Evolutionary conservation across 2,113 vertebrate genomes (phyloP).

Genomic region (Indicator maculatus): DNA sequence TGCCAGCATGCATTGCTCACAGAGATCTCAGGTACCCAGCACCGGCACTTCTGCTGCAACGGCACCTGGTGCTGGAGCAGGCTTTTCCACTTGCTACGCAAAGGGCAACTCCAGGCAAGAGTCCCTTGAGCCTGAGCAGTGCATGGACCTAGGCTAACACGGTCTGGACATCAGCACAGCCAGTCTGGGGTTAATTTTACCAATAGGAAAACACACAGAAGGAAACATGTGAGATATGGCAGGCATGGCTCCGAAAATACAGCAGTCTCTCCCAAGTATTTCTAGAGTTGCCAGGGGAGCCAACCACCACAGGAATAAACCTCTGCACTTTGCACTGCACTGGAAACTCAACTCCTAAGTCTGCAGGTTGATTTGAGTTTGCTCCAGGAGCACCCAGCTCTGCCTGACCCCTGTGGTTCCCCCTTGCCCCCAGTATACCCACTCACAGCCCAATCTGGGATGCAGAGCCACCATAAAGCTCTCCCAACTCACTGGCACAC

Average conservation of each 20-base stretch:
- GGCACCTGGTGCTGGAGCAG: rapidly evolving
- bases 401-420: rapidly evolving
- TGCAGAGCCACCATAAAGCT: rapidly evolving
- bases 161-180: background rate
- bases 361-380: background rate
- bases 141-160: background rate
- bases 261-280: background rate
- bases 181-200: background rate
- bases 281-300: background rate
- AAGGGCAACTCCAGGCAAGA: background rate
- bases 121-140: background rate
- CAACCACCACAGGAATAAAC: background rate
- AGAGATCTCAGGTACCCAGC: background rate
- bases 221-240: background rate
- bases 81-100: background rate
- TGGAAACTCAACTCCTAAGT: background rate
- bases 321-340: background rate
- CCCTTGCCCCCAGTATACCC: background rate
- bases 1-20: rapidly evolving
- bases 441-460: background rate
- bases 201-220: background rate
- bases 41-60: background rate
- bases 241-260: background rate
- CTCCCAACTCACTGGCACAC: background rate
- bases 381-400: background rate